Evolutionary conservation across 2,797 vertebrate species (phyloP), one percentile per base, ranked within the genome.

Genomic region (Centropyge bicolor): DNA sequence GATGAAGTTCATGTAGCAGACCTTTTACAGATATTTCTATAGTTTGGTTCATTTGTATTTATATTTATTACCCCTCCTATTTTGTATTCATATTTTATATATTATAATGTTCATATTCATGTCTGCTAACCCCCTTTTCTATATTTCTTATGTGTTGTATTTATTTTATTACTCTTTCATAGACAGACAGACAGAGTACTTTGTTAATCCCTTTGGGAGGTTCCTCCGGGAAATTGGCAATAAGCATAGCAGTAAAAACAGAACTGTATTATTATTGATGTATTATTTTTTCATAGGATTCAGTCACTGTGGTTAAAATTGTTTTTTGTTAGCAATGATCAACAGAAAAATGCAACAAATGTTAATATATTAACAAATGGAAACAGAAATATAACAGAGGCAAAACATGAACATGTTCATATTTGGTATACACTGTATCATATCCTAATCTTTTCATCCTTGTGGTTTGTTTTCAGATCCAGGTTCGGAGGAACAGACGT

Each of bases 401-500:
- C 8, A 8, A 1, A 36, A 27, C 20, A 16, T 52, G 10, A 60
- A 38, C 11, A 36, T 27, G 16, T 9, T 52, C 8, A 19, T 51
- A 8, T 8, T n/a, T 4, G 64, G 5, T 49, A 10, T 31, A 31
- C 4, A 31, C 27, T 59, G 22, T 9, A 0, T n/a, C 2, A 1
- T 12, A 6, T 76, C 6, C 46, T 17, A 19, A 31, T 6, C 40
- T 3, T 55, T 46, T 41, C 1, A 5, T 7, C 20, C 13, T 35
- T 0, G 36, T 36, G 51, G 5, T 81, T 48, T 79, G 74, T 70
- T 89, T 86, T 75, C 88, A 99, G 98, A 86, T 99, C 0, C 89
- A 94, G 0, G 92, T 98, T 88, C 94, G 93, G 80, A 93, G 71
- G 78, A 95, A 91, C 88, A 85, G 90, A 70, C 91, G 71, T 73